Base-by-base conservation (phyloP, 2,113 vertebrate species). In the Chloropsis hardwickii region DNA sequence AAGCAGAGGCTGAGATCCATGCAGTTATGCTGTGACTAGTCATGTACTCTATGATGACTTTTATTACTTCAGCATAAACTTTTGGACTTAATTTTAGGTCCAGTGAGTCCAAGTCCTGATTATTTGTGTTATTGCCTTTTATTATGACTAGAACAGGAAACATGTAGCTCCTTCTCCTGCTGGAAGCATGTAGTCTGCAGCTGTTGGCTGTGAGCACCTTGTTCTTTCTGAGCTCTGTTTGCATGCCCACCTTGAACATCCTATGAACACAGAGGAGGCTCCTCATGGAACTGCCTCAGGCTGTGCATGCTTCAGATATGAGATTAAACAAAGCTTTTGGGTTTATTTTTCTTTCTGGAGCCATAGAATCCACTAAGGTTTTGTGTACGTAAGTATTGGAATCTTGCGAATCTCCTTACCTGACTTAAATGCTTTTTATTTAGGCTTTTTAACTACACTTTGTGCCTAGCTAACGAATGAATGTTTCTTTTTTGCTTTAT, bases 401-500 rank as follows among this genome's bases (percentile, higher is more conserved):
- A 28, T 93, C 24, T 62, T 88, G 2, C 11, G 1, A 62, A 27
- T 86, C 14, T 88, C 39, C 22, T 56, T 84, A 47, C 13, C 16
- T 50, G 27, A 37, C 27, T 87, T 62, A 67, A 88, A 3, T 45
- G 20, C 45, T 48, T 73, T 48, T 77, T 78, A 22, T 50, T 76
- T 21, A 7, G 76, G 4, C 54, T 95, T 88, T 24, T 47, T 78
- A 42, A 64, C 58, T 81, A 27, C 15, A 39, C 4, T 48, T 14
- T n/a, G 2, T 37, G 39, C 20, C 54, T 70, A 40, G 17, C 31
- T 90, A 67, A 79, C 86, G 33, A 47, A 7, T 58, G 3, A 76
- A 48, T 54, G 9, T 61, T 92, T 87, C 27, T 25, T 42, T 24
- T 82, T 93, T 44, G 9, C 85, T 96, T 97, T 93, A 57, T 92